A percentile compares a stretch with the other conserved stretches of the same genome.
phyloP scores from a whole-genome alignment of 1,140 invertebrate genomes.

The Pristionchus pacificus region DNA sequence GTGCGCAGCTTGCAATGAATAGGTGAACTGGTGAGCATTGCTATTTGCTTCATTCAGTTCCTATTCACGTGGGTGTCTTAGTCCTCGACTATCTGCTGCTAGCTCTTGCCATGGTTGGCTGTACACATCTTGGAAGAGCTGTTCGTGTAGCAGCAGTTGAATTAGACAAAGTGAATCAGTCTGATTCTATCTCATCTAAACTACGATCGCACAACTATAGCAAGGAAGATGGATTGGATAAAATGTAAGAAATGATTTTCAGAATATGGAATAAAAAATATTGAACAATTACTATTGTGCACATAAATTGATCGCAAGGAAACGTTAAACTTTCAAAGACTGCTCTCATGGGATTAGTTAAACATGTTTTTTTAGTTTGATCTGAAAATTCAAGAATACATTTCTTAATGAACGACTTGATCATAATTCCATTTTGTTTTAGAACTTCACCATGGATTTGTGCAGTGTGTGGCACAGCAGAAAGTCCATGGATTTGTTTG shows the following conservation, averaged over 20 bases:
- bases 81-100: neutral
- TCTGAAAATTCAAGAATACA: too few relatives aligned
- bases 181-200: neutral
- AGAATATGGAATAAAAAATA: neutral
- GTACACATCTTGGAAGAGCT: neutral
- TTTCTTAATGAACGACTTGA: too few relatives aligned
- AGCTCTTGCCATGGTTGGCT: neutral
- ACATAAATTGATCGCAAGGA: too few relatives aligned
- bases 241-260: neutral
- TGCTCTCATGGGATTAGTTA: too few relatives aligned
- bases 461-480: slow-evolving; percentile 15
- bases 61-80: neutral
- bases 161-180: neutral
- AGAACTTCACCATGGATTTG: slow-evolving; percentile 1
- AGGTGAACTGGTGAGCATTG: too few relatives aligned
- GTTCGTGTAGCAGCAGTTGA: neutral
- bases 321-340: too few relatives aligned
- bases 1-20: too few relatives aligned
- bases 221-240: neutral
- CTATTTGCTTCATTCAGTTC: neutral
- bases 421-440: too few relatives aligned
- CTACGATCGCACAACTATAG: neutral
- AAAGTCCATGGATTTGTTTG: slow-evolving; percentile 22
- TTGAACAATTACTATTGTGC: too few relatives aligned
- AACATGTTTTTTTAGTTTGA: too few relatives aligned